Evolutionary conservation across 1,140 invertebrate species (phyloP).

Genomic region (Drosophila arizonae): DNA sequence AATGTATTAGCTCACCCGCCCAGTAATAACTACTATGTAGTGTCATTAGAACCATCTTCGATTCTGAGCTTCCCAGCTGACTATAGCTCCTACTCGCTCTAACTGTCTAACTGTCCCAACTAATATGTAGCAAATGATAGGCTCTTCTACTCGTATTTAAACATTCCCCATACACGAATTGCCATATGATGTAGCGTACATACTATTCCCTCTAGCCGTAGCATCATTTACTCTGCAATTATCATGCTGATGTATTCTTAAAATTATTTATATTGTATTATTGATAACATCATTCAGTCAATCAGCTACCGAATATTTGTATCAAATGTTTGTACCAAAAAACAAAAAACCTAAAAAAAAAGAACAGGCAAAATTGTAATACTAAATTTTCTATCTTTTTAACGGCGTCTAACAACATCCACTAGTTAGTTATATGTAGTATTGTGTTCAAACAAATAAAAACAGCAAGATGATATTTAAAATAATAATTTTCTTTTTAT

Average conservation of each 20-base stretch:
- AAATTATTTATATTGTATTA: constrained; percentile 60
- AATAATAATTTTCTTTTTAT: neutral
- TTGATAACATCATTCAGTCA: constrained; percentile 34
- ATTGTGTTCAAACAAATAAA: constrained; percentile 70
- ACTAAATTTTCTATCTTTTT: constrained; percentile 22
- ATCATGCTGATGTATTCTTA: constrained; percentile 13
- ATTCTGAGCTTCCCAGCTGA: constrained; percentile 29
- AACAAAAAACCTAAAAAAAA: constrained; percentile 28
- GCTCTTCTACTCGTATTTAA: constrained; percentile 45
- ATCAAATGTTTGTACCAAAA: constrained; percentile 71
- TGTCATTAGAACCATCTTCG: constrained; percentile 66
- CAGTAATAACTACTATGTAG: constrained; percentile 81
- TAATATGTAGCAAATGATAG: constrained; percentile 44
- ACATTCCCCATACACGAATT: constrained; percentile 44
- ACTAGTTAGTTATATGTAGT: constrained; percentile 63
- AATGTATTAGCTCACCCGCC: constrained; percentile 76
- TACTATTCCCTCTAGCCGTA: neutral
- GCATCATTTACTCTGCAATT: constrained; percentile 21
- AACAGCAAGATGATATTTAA: constrained; percentile 64
- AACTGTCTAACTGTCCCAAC: neutral
- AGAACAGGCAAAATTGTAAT: constrained; percentile 1
- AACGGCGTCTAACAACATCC: constrained; percentile 59
- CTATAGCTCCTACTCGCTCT: neutral
- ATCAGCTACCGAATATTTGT: constrained; percentile 68
- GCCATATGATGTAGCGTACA: constrained; percentile 55